Conservation (phyloP, 2,797 vertebrate species). For the Ctenochaetus hawaiiensis region DNA sequence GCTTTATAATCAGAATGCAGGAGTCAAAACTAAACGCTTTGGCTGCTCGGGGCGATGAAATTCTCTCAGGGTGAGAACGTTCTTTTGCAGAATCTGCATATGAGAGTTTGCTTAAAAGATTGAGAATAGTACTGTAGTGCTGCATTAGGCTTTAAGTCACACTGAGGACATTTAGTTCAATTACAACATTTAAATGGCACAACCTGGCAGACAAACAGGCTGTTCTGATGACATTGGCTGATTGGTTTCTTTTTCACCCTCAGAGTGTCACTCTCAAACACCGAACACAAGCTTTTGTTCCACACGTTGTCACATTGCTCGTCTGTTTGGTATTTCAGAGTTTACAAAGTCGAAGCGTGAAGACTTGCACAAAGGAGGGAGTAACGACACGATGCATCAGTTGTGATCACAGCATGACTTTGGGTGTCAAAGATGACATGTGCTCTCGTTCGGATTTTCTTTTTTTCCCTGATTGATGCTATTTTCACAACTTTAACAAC, state of each 20-base stretch:
- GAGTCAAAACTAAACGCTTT: neutral
- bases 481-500: neutral
- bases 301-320: constrained; percentile 5
- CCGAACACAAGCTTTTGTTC: constrained; percentile 1
- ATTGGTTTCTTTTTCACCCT: neutral
- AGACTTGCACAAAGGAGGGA: constrained; percentile 5
- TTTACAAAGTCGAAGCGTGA: constrained; percentile 7
- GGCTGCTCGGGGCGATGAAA: neutral
- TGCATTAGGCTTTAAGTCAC: neutral
- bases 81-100: neutral
- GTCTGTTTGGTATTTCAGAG: constrained; percentile 12
- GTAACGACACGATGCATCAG: constrained; percentile 11
- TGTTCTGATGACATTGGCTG: constrained; percentile 1
- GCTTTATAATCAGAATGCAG: neutral
- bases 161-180: neutral
- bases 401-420: constrained; percentile 3
- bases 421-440: constrained; percentile 3
- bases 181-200: neutral
- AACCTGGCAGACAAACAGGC: neutral
- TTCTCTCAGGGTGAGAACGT: neutral
- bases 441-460: neutral
- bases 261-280: neutral
- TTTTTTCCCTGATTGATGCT: neutral
- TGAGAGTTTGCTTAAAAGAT: neutral
- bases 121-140: neutral